A percentile compares a stretch with the other conserved stretches of the same genome.
These are phyloP conservation scores for Galeruca laticollis DNA, from an alignment of 2,888 invertebrate genomes.

Conservation along the genomic window DNA sequence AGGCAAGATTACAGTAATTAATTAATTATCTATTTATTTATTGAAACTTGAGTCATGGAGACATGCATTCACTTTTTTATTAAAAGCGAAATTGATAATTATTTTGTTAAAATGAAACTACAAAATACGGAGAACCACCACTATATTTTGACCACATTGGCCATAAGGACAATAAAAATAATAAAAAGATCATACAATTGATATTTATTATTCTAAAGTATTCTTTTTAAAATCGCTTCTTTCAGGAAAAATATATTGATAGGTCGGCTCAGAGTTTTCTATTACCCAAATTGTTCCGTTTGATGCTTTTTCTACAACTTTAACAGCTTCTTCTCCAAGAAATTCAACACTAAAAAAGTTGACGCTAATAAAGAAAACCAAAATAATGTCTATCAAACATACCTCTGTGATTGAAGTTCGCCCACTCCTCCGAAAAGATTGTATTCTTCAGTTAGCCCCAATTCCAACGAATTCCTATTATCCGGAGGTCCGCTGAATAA, in stretches of 20 bases:
- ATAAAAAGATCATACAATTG: too few relatives aligned
- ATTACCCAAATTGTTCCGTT: slow-evolving; percentile 68
- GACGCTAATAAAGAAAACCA: background rate
- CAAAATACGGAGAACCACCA: too few relatives aligned
- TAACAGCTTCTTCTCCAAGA: slow-evolving; percentile 54
- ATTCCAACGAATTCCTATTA: background rate
- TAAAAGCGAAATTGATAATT: too few relatives aligned
- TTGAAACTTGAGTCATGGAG: too few relatives aligned
- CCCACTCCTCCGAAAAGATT: slow-evolving; percentile 6
- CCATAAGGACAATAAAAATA: too few relatives aligned
- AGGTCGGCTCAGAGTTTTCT: slow-evolving; percentile 65
- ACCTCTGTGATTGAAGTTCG: slow-evolving; percentile 3
- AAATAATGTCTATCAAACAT: background rate
- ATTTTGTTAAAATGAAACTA: too few relatives aligned
- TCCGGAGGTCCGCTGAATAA: too few relatives aligned
- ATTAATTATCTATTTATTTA: too few relatives aligned
- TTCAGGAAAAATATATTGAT: slow-evolving; percentile 31
- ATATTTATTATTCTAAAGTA: background rate
- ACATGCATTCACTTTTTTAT: too few relatives aligned
- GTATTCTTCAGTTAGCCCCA: background rate
- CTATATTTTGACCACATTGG: too few relatives aligned
- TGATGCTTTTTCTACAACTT: slow-evolving; percentile 59
- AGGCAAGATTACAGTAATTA: too few relatives aligned
- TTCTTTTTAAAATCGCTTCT: slow-evolving; percentile 1
- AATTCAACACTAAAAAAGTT: slow-evolving; percentile 47